These are phyloP conservation scores for Axinella damicornis DNA, from an alignment of 37 sponge, comb jelly and placozoan species.

Conservation along the genomic window DNA sequence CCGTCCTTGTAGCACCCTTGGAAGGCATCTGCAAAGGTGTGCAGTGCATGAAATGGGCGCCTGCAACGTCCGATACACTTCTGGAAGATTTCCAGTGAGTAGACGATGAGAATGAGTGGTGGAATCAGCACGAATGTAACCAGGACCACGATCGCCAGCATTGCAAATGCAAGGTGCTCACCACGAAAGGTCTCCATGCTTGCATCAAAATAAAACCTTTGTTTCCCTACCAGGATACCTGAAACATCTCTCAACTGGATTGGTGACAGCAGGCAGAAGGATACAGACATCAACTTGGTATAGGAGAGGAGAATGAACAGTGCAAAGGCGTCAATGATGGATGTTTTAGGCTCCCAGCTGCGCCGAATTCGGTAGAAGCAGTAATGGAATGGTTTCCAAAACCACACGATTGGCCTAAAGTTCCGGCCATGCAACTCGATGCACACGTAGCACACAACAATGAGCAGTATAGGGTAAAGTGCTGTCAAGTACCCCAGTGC, in stretches of 20 bases:
- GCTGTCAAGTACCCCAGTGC: constrained; percentile 42
- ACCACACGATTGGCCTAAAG: neutral
- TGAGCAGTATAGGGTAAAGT: constrained; percentile 51
- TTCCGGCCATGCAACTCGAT: constrained; percentile 38
- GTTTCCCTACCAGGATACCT: neutral
- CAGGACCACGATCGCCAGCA: constrained; percentile 20
- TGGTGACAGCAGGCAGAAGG: constrained; percentile 40
- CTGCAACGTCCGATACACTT: neutral
- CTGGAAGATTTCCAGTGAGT: constrained; percentile 22
- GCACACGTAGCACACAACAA: constrained; percentile 10
- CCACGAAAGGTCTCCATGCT: neutral
- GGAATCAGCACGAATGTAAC: constrained; percentile 49
- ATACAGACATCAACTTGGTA: constrained; percentile 34
- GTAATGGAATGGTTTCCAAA: constrained; percentile 48
- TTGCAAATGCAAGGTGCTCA: constrained; percentile 21
- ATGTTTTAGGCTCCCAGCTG: constrained; percentile 8
- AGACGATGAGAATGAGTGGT: constrained; percentile 63
- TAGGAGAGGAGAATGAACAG: constrained; percentile 53
- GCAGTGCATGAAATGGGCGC: neutral
- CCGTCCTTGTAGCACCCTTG: constrained; percentile 24
- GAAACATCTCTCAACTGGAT: neutral
- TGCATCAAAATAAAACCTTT: constrained; percentile 35
- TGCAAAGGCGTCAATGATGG: constrained; percentile 59
- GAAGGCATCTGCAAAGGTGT: constrained; percentile 55
- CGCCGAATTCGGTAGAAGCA: constrained; percentile 7